Percentiles rank a stretch among this genome's conserved stretches.
These are phyloP conservation scores for Trichacis sp. DNA, from an alignment of 2,888 invertebrate genomes.

Conservation along the genomic window DNA sequence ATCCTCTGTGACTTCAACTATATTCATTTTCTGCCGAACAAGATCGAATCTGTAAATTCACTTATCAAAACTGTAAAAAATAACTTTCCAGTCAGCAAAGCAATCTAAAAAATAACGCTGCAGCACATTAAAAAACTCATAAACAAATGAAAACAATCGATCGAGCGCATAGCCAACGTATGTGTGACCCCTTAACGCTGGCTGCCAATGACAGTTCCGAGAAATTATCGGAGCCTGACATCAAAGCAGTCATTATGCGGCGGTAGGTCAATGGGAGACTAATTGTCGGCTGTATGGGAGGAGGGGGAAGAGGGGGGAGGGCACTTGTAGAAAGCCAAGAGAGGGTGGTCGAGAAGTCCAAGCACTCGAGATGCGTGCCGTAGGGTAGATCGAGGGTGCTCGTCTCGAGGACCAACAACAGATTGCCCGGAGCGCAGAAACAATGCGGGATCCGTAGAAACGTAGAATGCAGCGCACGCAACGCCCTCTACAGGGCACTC, in stretches of 20 bases:
- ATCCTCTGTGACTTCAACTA: no score
- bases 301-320: constrained; percentile 38
- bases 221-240: constrained; percentile 15
- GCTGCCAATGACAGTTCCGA: constrained; percentile 6
- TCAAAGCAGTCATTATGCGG: constrained; percentile 27
- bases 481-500: constrained; percentile 43
- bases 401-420: constrained; percentile 64
- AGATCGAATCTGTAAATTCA: no score
- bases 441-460: constrained; percentile 30
- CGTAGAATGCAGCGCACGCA: constrained; percentile 44
- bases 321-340: constrained; percentile 32
- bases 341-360: constrained; percentile 60
- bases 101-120: no score
- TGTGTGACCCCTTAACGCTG: no score
- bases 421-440: constrained; percentile 57
- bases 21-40: no score
- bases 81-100: no score
- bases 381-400: constrained; percentile 58
- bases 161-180: no score
- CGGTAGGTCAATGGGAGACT: constrained; percentile 61
- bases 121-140: no score
- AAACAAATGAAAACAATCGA: not conserved
- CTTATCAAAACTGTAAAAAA: no score
- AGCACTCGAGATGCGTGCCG: constrained; percentile 53
- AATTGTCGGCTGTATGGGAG: constrained; percentile 53